These are phyloP conservation scores for Myotis brandtii DNA, from an alignment of 2,113 vertebrate species.

Conservation along the genomic window DNA sequence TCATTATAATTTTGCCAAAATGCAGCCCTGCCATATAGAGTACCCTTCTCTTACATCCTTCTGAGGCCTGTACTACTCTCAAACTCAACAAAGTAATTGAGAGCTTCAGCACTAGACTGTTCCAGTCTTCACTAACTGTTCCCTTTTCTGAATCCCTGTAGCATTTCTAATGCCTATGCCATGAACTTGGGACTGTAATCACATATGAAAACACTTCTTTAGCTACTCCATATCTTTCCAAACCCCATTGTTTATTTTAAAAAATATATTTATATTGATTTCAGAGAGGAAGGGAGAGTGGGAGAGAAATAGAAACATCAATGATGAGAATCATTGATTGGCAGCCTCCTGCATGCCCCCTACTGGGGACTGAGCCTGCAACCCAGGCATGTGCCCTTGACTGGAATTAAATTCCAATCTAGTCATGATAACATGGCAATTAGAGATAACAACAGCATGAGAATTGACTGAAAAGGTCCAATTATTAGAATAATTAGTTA, in stretches of 20 bases:
- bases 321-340: too few relatives aligned
- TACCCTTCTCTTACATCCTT: not conserved
- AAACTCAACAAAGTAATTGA: not conserved
- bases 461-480: not conserved
- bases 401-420: not conserved
- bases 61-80: not conserved
- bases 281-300: not conserved
- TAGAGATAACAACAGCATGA: too few relatives aligned
- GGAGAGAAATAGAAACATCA: too few relatives aligned
- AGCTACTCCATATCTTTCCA: not conserved
- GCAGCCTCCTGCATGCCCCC: too few relatives aligned
- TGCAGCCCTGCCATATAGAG: not conserved
- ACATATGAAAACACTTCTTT: not conserved
- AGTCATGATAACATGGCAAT: not conserved
- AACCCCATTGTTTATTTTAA: not conserved
- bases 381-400: too few relatives aligned
- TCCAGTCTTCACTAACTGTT: not conserved
- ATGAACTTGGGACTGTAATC: not conserved
- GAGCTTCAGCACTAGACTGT: not conserved
- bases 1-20: not conserved
- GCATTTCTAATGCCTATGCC: not conserved
- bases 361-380: too few relatives aligned
- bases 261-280: too few relatives aligned
- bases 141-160: not conserved
- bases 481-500: not conserved